Percentiles rank a stretch among this genome's conserved stretches.
These are phyloP conservation scores for Psophia crepitans DNA, from an alignment of 2,113 vertebrate species.

Conservation along the genomic window DNA sequence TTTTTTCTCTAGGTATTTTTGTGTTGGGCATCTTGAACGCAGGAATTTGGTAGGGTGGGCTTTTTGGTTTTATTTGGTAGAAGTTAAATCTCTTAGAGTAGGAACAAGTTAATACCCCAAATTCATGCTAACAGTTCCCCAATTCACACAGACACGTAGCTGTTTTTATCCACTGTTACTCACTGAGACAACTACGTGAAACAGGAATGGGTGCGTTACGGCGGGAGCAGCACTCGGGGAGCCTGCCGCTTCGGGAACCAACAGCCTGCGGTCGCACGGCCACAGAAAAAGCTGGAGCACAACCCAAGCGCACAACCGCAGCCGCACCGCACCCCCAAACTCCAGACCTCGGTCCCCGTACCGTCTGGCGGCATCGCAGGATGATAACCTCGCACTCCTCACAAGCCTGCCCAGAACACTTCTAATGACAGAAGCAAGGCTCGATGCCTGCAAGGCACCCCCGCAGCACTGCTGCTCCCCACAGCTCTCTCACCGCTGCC, in stretches of 20 bases:
- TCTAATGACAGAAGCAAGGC: fast-evolving
- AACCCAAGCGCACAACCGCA: fast-evolving
- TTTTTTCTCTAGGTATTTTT: not conserved
- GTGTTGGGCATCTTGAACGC: no score
- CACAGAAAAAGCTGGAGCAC: not conserved
- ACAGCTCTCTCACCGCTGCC: not conserved
- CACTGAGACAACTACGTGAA: fast-evolving
- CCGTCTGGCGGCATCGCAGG: fast-evolving
- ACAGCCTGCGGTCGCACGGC: fast-evolving
- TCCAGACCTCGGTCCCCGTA: fast-evolving
- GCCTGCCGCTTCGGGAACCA: fast-evolving
- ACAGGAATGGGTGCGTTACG: fast-evolving
- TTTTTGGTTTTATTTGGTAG: not conserved
- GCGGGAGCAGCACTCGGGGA: fast-evolving
- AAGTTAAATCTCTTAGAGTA: not conserved
- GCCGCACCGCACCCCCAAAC: fast-evolving
- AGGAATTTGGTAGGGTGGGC: no score
- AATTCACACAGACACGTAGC: not conserved
- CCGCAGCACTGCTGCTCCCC: not conserved
- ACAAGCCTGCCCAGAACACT: fast-evolving
- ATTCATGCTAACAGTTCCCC: not conserved
- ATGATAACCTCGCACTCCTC: not conserved
- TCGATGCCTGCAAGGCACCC: fast-evolving
- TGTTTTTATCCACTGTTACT: not conserved
- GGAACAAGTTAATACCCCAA: not conserved